Base-by-base conservation (phyloP, 2,797 vertebrate species). In the Luscinia luscinia region DNA sequence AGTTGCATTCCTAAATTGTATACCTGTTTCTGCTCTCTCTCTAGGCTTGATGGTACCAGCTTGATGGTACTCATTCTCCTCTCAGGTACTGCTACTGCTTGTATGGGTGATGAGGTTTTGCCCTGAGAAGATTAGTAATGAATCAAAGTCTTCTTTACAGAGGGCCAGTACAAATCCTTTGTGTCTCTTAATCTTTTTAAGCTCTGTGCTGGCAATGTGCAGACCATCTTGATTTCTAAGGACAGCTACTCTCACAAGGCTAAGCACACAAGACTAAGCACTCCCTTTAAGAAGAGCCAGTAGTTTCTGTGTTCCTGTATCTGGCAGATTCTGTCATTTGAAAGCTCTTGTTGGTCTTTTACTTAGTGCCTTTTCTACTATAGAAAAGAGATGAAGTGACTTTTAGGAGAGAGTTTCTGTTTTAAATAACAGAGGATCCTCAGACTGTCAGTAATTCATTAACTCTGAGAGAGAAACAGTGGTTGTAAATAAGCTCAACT, bases 381-480 rank as follows among this genome's bases (percentile, higher is more conserved):
- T 3, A 63, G 41, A 0, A 3, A 66, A 61, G 48, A 76, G 27
- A 59, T 84, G 7, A 69, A 48, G 43, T 55, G 28, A 75, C 28
- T 76, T 79, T 74, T 13, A 62, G 67, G 80, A 73, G 23, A 48
- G 43, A 79, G 12, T 32, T 90, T 87, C 48, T 87, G 54, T n/a
- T 95, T 89, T 80, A 69, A 92, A 68, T 78, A 87, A 64, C 49
- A 86, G 81, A 87, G 83, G 67, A 68, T 89, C 62, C 32, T 80
- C 91, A 69, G 41, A 43, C 36, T 90, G 40, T 58, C 78, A 89
- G 89, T 95, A 94, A 90, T 93, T 90, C 49, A 64, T 94, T 89
- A 90, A 58, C 45, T 67, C 41, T 18, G 57, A 75, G 80, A 49
- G 52, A 70, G 49, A 89, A 94, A 62, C 41, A 79, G 38, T 3